A percentile compares a stretch with the other conserved stretches of the same genome.
phyloP scores from a whole-genome alignment of 2,113 vertebrate genomes.

The Trichomycterus rosablanca region DNA sequence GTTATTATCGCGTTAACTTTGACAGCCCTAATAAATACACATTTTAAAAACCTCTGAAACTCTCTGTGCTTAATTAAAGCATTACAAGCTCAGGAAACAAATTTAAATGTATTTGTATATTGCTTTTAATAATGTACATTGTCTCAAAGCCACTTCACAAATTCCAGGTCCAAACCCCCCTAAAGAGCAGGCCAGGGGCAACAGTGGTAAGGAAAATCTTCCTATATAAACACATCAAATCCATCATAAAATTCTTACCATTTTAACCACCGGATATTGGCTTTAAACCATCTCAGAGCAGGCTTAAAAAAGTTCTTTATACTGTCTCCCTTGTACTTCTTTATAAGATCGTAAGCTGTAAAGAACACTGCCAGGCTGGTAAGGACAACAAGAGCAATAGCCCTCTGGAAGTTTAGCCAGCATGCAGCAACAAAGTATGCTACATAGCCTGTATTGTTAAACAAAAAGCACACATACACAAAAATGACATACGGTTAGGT shows the following conservation, averaged over 20 bases:
- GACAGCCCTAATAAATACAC: too few relatives aligned
- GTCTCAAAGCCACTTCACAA: too few relatives aligned
- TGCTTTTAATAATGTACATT: too few relatives aligned
- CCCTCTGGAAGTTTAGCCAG: constrained; percentile 76
- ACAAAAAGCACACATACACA: not conserved
- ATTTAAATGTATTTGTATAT: too few relatives aligned
- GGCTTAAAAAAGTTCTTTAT: constrained; percentile 63
- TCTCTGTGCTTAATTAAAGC: too few relatives aligned
- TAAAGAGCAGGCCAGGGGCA: too few relatives aligned
- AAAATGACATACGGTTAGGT: not conserved
- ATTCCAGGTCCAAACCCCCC: too few relatives aligned
- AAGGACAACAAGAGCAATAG: constrained; percentile 76
- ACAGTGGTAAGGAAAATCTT: too few relatives aligned
- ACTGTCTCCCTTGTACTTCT: constrained; percentile 64
- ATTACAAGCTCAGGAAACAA: too few relatives aligned
- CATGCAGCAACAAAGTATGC: constrained; percentile 83
- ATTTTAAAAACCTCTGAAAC: too few relatives aligned
- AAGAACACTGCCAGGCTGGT: constrained; percentile 68
- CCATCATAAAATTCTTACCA: constrained; percentile 69
- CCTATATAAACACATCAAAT: too few relatives aligned
- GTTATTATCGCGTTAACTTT: too few relatives aligned
- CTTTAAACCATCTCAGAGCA: constrained; percentile 46
- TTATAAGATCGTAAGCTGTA: constrained; percentile 62
- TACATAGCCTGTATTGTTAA: constrained; percentile 70
- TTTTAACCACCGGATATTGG: constrained; percentile 75